Conservation (phyloP, 2,797 vertebrate species). For the Helarctos malayanus region DNA sequence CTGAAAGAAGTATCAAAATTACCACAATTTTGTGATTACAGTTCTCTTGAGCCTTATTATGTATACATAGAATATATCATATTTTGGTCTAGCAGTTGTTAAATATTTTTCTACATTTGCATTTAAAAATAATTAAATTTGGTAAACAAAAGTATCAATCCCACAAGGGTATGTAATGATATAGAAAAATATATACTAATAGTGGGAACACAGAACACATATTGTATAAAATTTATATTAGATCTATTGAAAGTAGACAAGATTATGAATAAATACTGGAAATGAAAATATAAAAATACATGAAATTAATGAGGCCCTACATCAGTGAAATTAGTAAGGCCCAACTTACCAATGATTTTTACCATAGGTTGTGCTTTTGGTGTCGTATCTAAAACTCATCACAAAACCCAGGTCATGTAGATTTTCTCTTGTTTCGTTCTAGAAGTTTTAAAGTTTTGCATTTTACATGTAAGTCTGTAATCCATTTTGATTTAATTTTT, state of each 20-base stretch:
- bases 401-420: not conserved
- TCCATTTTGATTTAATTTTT: not conserved
- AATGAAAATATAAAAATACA: not conserved
- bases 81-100: not conserved
- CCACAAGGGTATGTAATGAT: not conserved
- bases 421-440: not conserved
- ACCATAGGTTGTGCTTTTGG: not conserved
- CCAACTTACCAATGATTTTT: not conserved
- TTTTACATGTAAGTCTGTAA: not conserved
- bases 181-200: not conserved
- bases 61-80: not conserved
- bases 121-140: constrained; percentile 29
- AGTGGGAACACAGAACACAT: not conserved
- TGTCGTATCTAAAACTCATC: not conserved
- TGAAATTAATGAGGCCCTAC: not conserved
- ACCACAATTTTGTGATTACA: not conserved
- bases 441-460: not conserved
- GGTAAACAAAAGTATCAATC: not conserved
- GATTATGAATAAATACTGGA: not conserved
- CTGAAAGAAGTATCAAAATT: constrained; percentile 26
- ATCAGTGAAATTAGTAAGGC: not conserved
- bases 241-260: not conserved
- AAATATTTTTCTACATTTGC: constrained; percentile 33
- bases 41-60: not conserved
- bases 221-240: not conserved